Percentiles rank a stretch among this genome's conserved stretches.
Evolutionary conservation across 2,888 invertebrate species (phyloP).

Genomic region (Cryptops parisi): DNA sequence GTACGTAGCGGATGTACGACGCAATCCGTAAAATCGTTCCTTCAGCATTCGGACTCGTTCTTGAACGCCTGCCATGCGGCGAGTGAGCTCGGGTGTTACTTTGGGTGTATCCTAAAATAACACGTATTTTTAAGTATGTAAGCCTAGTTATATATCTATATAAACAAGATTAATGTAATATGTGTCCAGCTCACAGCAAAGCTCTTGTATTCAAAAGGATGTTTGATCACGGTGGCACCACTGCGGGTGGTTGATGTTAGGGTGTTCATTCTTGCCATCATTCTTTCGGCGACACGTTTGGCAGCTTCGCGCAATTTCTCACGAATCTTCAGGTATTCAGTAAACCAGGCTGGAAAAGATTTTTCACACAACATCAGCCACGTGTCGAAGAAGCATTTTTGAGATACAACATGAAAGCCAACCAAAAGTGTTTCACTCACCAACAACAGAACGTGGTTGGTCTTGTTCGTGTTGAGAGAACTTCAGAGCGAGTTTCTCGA

Average conservation of each 20-base stretch:
- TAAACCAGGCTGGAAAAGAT: no score
- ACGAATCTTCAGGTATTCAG: neutral
- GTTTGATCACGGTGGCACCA: neutral
- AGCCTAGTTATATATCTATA: no score
- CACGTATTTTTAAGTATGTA: no score
- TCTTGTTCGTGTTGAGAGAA: neutral
- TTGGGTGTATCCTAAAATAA: neutral
- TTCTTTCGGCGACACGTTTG: neutral
- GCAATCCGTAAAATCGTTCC: no score
- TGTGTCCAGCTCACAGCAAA: neutral
- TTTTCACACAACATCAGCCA: no score
- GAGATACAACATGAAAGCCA: no score
- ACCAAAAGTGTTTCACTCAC: conserved; percentile 2
- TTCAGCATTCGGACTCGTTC: no score
- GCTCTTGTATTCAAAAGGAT: neutral
- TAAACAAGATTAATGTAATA: no score
- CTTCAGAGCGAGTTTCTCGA: neutral
- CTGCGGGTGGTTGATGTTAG: neutral
- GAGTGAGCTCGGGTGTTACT: no score
- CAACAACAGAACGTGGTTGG: neutral
- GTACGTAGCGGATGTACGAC: no score
- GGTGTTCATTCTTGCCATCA: neutral
- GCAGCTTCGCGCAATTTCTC: neutral
- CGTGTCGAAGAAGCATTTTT: no score
- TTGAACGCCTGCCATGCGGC: no score